Conservation (phyloP, 2,113 vertebrate genomes). For the Chloebia gouldiae region DNA sequence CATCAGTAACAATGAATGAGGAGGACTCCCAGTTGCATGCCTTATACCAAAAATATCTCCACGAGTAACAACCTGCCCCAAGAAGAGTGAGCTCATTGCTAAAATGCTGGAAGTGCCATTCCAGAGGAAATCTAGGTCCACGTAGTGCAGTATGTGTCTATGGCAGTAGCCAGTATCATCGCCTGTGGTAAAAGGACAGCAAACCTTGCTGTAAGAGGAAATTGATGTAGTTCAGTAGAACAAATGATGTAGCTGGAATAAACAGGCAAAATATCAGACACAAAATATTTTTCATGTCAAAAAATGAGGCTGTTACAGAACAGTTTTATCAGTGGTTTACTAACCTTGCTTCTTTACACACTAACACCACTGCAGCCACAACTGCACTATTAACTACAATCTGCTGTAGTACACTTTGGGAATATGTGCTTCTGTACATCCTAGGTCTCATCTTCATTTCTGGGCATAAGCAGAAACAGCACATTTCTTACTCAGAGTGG, state of each 20-base stretch:
- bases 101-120: not conserved
- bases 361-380: not conserved
- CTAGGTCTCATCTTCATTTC: not conserved
- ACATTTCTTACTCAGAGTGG: not conserved
- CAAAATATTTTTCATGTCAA: not conserved
- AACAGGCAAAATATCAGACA: not conserved
- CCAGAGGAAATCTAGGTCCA: not conserved
- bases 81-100: not conserved
- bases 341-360: not conserved
- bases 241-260: not conserved
- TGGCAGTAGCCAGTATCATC: not conserved
- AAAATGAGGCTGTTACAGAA: not conserved
- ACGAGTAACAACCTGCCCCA: not conserved
- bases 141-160: accelerated
- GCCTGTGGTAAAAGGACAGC: not conserved
- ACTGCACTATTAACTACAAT: not conserved
- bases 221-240: not conserved
- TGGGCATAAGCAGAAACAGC: not conserved
- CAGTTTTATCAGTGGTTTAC: not conserved
- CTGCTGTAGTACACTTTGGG: not conserved
- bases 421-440: not conserved
- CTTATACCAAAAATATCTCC: not conserved
- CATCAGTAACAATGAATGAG: not conserved
- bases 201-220: not conserved
- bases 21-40: not conserved